Base-by-base conservation (phyloP, 2,113 vertebrate genomes). In the Antigone vipio region DNA sequence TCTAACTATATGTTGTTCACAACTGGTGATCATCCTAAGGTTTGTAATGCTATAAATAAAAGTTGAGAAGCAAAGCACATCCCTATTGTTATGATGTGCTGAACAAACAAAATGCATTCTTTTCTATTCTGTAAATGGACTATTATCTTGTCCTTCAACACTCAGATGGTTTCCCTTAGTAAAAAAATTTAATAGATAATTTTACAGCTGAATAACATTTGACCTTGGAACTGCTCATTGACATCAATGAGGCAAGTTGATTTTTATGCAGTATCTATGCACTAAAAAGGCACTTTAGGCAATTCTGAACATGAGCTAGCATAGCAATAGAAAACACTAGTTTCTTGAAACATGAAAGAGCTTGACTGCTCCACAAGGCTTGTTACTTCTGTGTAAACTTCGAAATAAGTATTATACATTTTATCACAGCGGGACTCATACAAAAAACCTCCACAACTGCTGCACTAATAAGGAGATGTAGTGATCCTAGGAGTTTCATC, bases 181-280 rank as follows among this genome's bases (percentile, higher is more conserved):
- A 50, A 88, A 89, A 93, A 84, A 97, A 85, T 10, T n/a, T 87
- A 81, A 92, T 76, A 66, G 79, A 79, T 92, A 91, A 97, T 96
- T 97, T 95, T 97, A 93, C 88, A 96, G 93, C 96, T 62, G 88
- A 95, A 76, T 88, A 95, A 72, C 60, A 95, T 89, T 93, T 95
- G 85, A 96, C 83, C 91, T 95, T 96, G 97, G 92, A 94, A 92
- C 47, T 74, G 59, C 78, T 95, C 83, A 91, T 52, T 94, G 95
- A 96, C 96, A 96, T 97, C 94, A 97, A 89, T 94, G 88, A 95
- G 88, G 95, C 94, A 93, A 50, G 79, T 42, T 95, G 88, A 42
- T 92, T 95, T 95, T 97, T 94, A 94, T 92, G 87, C 88, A 89
- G 86, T 75, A 83, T 97, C 74, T 93, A 85, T 69, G 77, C 67